Base-by-base conservation (phyloP, 2,113 vertebrate genomes). In the Uropsilus gracilis region DNA sequence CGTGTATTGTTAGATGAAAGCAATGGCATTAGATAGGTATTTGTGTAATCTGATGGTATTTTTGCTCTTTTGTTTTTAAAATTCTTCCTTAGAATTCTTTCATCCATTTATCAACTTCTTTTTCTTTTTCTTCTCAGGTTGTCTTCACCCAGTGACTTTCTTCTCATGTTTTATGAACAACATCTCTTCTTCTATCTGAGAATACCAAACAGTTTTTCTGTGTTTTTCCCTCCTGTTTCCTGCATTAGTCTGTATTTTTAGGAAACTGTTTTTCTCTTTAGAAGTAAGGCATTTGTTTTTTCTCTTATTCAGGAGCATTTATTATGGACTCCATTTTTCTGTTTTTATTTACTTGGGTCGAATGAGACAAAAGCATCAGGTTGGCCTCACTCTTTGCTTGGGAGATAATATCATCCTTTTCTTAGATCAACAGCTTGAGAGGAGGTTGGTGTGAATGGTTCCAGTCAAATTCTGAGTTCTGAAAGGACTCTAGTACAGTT, bases 301-400 rank as follows among this genome's bases (percentile, higher is more conserved):
- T 57, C 34, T 69, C 55, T 73, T 71, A 69, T 59, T 92, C 61
- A 50, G 28, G 32, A 89, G 50, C 66, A 39, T 59, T 83, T 93
- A 69, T 61, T 34, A 39, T 68, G 61, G 61, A 3, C 30, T 90
- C 44, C 44, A 18, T 10, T 81, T 88, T 68, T 64, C 26, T 44
- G 16, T n/a, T 86, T 90, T 78, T 59, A 86, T 32, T 86, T 69
- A 61, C 28, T 86, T 82, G 61, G 73, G 86, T 53, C 85, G 46
- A 95, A 89, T 75, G 77, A 93, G 93, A 91, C 59, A 90, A 94
- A 92, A 64, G 18, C 20, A 20, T 80, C 77, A 32, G 17, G 80
- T 87, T 73, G 68, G 69, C 80, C 75, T 48, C 68, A 17, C 30
- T 72, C 7, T 80, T 78, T 68, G 55, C 92, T 86, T 66, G 26